Evolutionary conservation across 2,888 invertebrate species (phyloP).

Genomic region (Brenthis daphne): DNA sequence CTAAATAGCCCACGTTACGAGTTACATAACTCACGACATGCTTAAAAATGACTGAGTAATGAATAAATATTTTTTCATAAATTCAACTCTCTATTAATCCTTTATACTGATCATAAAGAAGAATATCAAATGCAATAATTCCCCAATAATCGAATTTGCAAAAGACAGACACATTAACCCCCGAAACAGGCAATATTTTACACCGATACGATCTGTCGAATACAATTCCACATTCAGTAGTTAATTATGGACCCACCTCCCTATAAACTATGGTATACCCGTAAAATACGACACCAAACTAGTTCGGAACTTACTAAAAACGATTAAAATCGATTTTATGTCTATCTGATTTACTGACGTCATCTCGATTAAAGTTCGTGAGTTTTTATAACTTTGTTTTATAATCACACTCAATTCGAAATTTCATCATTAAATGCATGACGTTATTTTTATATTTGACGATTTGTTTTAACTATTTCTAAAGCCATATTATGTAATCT

Average conservation of each 20-base stretch:
- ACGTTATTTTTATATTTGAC: no score
- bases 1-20: no score
- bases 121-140: conserved; percentile 16
- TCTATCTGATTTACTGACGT: conserved; percentile 22
- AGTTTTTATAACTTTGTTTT: conserved; percentile 7
- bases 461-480: no score
- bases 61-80: not conserved
- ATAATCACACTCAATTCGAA: no score
- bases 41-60: no score
- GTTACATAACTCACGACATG: no score
- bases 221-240: conserved; percentile 36
- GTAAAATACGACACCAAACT: conserved; percentile 42
- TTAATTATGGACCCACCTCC: conserved; percentile 46
- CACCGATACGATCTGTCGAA: conserved; percentile 35
- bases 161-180: conserved; percentile 23
- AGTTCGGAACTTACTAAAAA: conserved; percentile 54
- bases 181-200: conserved; percentile 25
- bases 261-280: conserved; percentile 47
- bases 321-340: conserved; percentile 44
- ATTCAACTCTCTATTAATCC: not conserved
- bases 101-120: not conserved
- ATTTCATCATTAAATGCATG: no score
- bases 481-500: no score
- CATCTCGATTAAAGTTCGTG: conserved; percentile 43
- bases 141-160: conserved; percentile 19